A percentile compares a stretch with the other conserved stretches of the same genome.
These are phyloP conservation scores for Drosophila albomicans DNA, from an alignment of 1,140 invertebrate genomes.

Conservation along the genomic window DNA sequence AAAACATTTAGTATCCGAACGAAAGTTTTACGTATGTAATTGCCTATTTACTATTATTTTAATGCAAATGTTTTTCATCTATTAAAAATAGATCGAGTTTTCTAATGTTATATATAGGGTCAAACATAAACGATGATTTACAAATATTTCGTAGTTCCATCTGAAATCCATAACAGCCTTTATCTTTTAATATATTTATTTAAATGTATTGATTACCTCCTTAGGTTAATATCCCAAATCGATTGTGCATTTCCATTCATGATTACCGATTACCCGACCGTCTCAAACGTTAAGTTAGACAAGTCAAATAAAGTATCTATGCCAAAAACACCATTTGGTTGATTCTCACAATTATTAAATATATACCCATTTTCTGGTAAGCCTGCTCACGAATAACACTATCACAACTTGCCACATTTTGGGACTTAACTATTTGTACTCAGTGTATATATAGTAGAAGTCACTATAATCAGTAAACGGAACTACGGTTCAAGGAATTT, in stretches of 20 bases:
- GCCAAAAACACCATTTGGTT: neutral
- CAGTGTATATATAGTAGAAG: too few species aligned
- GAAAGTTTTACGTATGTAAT: too few species aligned
- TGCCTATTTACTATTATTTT: too few species aligned
- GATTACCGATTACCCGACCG: neutral
- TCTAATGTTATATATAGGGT: too few species aligned
- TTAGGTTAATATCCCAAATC: neutral
- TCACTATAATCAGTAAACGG: too few species aligned
- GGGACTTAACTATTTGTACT: too few species aligned
- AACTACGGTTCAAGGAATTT: too few species aligned
- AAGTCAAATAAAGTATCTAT: neutral
- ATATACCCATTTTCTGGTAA: neutral
- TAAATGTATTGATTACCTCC: neutral
- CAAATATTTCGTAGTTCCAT: neutral
- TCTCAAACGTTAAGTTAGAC: neutral
- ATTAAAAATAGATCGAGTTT: too few species aligned
- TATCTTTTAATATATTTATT: too few species aligned
- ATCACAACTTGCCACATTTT: constrained; percentile 9
- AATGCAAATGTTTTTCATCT: too few species aligned
- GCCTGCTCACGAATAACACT: neutral
- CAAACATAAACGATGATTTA: too few species aligned
- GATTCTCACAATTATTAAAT: neutral
- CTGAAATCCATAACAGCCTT: neutral
- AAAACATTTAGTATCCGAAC: too few species aligned
- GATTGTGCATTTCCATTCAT: neutral